Evolutionary conservation across 2,888 invertebrate genomes (phyloP).

Genomic region (Hyles lineata): DNA sequence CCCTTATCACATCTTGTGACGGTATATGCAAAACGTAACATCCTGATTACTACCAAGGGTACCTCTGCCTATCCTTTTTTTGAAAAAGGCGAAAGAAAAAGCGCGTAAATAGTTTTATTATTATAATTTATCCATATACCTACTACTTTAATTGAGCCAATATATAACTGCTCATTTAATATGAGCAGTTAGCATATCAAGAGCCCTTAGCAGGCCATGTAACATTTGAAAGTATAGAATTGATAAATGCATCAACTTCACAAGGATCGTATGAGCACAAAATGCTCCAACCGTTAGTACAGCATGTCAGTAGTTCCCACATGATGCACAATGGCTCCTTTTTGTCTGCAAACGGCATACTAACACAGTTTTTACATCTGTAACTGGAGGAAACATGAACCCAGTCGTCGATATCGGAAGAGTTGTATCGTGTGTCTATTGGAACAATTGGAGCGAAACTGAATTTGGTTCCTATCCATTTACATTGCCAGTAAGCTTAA

Average conservation of each 20-base stretch:
- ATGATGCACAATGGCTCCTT: conserved; percentile 64
- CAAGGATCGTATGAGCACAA: too few species aligned
- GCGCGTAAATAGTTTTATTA: too few species aligned
- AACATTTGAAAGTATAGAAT: not conserved
- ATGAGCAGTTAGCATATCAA: too few species aligned
- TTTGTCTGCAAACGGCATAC: conserved; percentile 70
- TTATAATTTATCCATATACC: too few species aligned
- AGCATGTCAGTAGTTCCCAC: conserved; percentile 65
- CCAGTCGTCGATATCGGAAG: conserved; percentile 89
- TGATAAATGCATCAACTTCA: not conserved
- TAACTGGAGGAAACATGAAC: conserved; percentile 88
- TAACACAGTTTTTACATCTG: conserved; percentile 80
- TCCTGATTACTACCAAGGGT: too few species aligned
- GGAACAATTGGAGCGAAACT: conserved; percentile 86
- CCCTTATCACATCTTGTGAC: too few species aligned
- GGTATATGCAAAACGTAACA: too few species aligned
- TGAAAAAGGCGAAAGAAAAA: too few species aligned
- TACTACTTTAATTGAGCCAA: too few species aligned
- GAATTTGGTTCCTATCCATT: conserved; percentile 62
- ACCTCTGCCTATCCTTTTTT: too few species aligned
- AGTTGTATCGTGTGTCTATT: conserved; percentile 84
- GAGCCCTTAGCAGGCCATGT: too few species aligned
- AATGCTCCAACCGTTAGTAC: conserved; percentile 41
- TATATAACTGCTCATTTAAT: too few species aligned
- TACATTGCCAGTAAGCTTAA: conserved; percentile 40